Base-by-base conservation (phyloP, 2,113 vertebrate genomes). In the Sapayoa aenigma region DNA sequence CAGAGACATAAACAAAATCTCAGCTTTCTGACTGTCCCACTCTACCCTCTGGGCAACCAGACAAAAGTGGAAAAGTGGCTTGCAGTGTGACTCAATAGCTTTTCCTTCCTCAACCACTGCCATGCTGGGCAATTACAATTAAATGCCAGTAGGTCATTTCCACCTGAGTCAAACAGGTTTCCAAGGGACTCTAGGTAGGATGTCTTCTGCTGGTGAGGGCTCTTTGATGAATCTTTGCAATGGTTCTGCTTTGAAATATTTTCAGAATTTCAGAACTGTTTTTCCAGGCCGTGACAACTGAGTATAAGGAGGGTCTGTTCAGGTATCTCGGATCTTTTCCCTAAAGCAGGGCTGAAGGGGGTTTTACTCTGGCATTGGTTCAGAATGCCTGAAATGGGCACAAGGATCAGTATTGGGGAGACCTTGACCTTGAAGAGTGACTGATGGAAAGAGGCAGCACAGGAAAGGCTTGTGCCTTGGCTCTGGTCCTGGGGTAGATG, bases 81-180 rank as follows among this genome's bases (percentile, higher is more conserved):
- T 95, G 58, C 37, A 44, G 14, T 37, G 31, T 96, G 95, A 94
- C 83, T 96, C 92, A 97, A 84, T 44, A 72, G 88, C 90, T 93
- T 90, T 96, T 95, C 75, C 95, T 94, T 95, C 94, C 94, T 90
- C 79, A 86, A 47, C 82, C 56, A 41, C 55, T 90, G 87, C 79
- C 68, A 80, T 31, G 72, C 63, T 74, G 87, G 87, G 82, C 83
- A 94, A 88, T 91, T 84, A 80, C 39, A 44, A 90, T 88, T 91
- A 85, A 90, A 86, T 91, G 87, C 90, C 71, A 93, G 87, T 77
- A 85, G 93, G 87, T 80, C 55, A 80, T 41, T 88, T 87, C 78
- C 55, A 90, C 72, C 59, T 50, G 55, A 63, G 91, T 79, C 84
- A 77, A 85, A 65, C 79, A 93, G 87, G 84, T 91, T 95, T 87